Conservation (phyloP, 1,140 invertebrate genomes). For the Hermetia illucens region DNA sequence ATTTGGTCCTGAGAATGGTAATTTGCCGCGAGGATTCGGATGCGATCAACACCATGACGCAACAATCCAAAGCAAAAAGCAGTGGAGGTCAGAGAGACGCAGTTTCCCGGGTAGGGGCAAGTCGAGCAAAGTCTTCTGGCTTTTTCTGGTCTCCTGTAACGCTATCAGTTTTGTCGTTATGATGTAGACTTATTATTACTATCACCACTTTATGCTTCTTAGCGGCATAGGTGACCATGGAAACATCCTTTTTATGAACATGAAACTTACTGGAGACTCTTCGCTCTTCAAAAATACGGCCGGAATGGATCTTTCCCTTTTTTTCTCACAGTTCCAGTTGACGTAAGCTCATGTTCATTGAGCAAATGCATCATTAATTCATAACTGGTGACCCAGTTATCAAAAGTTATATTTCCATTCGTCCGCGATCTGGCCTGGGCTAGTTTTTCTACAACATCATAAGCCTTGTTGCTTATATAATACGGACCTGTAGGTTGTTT, state of each 20-base stretch:
- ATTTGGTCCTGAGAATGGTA: too few species aligned
- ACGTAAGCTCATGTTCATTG: constrained; percentile 15
- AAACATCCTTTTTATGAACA: constrained; percentile 14
- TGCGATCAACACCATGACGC: too few species aligned
- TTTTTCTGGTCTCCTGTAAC: too few species aligned
- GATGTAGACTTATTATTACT: constrained; percentile 12
- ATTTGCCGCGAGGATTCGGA: too few species aligned
- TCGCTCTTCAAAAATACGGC: constrained; percentile 7
- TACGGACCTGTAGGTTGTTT: too few species aligned
- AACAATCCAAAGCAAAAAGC: too few species aligned
- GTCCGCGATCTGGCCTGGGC: too few species aligned
- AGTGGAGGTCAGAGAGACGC: too few species aligned
- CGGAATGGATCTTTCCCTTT: constrained; percentile 16
- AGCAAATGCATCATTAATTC: constrained; percentile 18
- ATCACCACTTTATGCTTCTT: constrained; percentile 17
- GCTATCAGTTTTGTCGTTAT: constrained; percentile 12
- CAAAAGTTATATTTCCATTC: constrained; percentile 22
- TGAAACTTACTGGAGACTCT: background rate
- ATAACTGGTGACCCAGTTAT: constrained; percentile 23
- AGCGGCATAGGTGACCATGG: constrained; percentile 15
- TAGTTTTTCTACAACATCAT: too few species aligned
- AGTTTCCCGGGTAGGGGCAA: too few species aligned
- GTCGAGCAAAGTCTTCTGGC: too few species aligned
- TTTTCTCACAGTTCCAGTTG: constrained; percentile 25
- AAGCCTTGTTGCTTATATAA: too few species aligned